phyloP scores from a whole-genome alignment of 2,797 vertebrate species.

The Graptemys geographica region DNA sequence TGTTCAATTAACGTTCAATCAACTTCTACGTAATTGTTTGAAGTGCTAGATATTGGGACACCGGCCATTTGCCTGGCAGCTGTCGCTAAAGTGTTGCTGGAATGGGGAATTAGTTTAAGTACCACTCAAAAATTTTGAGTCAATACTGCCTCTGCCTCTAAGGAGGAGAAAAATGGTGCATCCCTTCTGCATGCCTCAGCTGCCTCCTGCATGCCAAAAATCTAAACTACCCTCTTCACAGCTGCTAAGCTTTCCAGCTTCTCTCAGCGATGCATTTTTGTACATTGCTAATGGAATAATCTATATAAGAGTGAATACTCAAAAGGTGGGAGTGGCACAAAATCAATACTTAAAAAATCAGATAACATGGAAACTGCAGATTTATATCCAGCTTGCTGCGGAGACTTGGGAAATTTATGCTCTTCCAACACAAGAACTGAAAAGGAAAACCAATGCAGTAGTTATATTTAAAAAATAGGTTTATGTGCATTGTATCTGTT shows the following conservation, averaged over 20 bases:
- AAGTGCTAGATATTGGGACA: rapidly evolving
- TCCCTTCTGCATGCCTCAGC: background rate
- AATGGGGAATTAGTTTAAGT: background rate
- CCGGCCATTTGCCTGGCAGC: rapidly evolving
- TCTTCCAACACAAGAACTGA: rapidly evolving
- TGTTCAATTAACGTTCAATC: rapidly evolving
- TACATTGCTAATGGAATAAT: rapidly evolving
- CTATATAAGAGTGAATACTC: background rate
- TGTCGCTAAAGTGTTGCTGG: background rate
- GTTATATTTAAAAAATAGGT: rapidly evolving
- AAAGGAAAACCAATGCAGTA: background rate
- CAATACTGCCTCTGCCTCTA: background rate
- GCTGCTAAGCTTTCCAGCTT: background rate
- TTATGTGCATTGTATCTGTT: rapidly evolving
- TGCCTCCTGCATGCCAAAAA: background rate
- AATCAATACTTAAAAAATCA: background rate
- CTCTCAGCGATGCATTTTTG: background rate
- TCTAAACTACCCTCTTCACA: background rate
- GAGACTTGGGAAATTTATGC: background rate
- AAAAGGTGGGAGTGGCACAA: background rate
- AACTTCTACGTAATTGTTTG: background rate
- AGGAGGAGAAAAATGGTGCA: background rate
- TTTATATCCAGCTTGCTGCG: background rate
- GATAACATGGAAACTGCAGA: background rate
- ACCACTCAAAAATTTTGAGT: background rate